Evolutionary conservation across 2,888 invertebrate genomes (phyloP), one percentile per base, ranked within the genome.

Genomic region (Philaethria dido): DNA sequence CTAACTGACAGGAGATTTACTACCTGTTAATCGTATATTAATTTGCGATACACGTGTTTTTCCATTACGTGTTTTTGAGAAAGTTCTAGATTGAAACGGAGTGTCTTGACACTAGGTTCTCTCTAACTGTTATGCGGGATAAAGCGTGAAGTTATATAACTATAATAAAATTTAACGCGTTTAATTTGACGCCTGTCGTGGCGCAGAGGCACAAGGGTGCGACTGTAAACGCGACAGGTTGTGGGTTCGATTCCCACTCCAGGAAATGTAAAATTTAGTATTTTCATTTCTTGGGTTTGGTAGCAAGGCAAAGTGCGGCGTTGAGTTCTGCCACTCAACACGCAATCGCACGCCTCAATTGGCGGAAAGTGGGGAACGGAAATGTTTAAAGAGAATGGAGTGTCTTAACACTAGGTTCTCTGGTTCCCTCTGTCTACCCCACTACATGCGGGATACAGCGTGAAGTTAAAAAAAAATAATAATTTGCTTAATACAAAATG

Each of bases 11-110:
- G 62, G 60, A 75, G 78, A 84, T 81, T 83, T 82, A 86, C 80
- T 80, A 80, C 70, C 76, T 71, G 73, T 77, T 83, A 85, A 83
- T 83, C 76, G 78, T 73, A 79, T 80, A 84, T 84, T 84, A 83
- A 81, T 77, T 77, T 72, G 72, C 71, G 69, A 66, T 73, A 75
- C 75, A 76, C 71, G 75, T 75, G 76, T 71, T 66, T 61, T 72
- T 65, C 62, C 63, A 69, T 63, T 69, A 66, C 47, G 55, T 62
- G 33, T 54, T 67, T 45, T 18, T 9, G 45, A 9, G 45, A 45
- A 45, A 45, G 9, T 9, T 45, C 18, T 45, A 9, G 45, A 18
- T 33, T 25, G 5, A 25, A 25, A 25, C 33, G 33, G 33, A 33
- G 33, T 33, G 33, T 8, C 8, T 33, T 33, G 9, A 33, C 9